Conservation (phyloP, 2,113 vertebrate genomes). For the Atrichornis clamosus region DNA sequence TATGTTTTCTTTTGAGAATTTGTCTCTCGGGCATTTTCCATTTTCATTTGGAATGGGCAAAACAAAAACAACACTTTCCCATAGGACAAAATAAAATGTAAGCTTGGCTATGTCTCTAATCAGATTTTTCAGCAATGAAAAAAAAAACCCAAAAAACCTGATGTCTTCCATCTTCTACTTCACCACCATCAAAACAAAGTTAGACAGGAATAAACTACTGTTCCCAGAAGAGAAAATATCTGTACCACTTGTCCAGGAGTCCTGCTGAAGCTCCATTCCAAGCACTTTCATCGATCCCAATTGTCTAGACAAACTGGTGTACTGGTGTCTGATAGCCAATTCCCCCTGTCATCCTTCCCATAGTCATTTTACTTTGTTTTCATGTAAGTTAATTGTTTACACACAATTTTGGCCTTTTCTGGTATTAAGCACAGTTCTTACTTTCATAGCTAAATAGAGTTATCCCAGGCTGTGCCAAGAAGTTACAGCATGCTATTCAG, state of each 20-base stretch:
- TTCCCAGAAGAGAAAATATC: not conserved
- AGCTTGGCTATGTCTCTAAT: not conserved
- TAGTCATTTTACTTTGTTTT: not conserved
- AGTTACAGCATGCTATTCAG: conserved; percentile 63
- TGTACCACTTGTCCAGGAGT: not conserved
- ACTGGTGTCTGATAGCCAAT: not conserved
- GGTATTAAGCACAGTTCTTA: conserved; percentile 22
- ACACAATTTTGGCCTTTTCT: conserved; percentile 21
- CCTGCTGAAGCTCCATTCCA: not conserved
- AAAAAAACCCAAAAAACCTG: not conserved
- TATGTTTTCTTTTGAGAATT: not conserved
- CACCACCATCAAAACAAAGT: not conserved
- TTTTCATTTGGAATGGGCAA: not conserved
- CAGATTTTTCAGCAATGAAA: not conserved
- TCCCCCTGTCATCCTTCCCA: not conserved
- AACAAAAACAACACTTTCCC: not conserved
- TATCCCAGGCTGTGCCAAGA: conserved; percentile 63
- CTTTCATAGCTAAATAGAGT: conserved; percentile 63
- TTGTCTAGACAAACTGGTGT: not conserved
- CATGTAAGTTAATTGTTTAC: conserved; percentile 35
- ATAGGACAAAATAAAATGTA: not conserved
- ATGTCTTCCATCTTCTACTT: not conserved
- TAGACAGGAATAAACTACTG: not conserved
- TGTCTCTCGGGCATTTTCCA: not conserved
- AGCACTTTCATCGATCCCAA: not conserved